Conservation (phyloP, 2,888 invertebrate genomes). For the Tuberolachnus salignus region DNA sequence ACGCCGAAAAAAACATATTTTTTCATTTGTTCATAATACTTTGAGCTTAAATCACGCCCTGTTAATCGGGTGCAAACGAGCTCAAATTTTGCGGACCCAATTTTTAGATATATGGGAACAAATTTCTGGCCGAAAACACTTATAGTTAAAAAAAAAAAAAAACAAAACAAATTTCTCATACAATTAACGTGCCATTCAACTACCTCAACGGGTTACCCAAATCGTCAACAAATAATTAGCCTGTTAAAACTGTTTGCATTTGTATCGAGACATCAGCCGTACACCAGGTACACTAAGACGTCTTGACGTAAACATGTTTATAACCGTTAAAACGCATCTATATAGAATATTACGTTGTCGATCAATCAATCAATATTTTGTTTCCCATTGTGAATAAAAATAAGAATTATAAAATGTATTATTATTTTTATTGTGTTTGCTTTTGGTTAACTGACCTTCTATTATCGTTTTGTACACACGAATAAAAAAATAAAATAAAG, state of each 20-base stretch:
- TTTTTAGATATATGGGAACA: too few relatives aligned
- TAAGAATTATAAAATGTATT: neutral
- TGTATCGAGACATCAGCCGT: neutral
- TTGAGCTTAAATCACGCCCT: too few relatives aligned
- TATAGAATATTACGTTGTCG: neutral
- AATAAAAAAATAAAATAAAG: slow-evolving; percentile 17
- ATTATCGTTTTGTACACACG: neutral
- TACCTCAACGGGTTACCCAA: too few relatives aligned
- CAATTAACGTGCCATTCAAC: too few relatives aligned
- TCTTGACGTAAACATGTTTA: neutral
- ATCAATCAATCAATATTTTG: neutral
- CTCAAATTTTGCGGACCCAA: too few relatives aligned
- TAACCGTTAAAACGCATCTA: neutral
- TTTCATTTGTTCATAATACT: too few relatives aligned
- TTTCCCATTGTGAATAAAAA: neutral
- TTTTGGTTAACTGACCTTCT: slow-evolving; percentile 22
- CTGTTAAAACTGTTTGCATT: neutral
- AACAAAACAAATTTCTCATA: too few relatives aligned
- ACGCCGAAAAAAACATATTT: too few relatives aligned
- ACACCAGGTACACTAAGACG: neutral
- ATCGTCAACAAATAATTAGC: too few relatives aligned
- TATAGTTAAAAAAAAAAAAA: too few relatives aligned
- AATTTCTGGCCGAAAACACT: too few relatives aligned
- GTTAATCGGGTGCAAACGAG: too few relatives aligned
- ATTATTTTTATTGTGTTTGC: neutral